Base-by-base conservation (phyloP, 2,113 vertebrate genomes). In the Cyprinodon tularosa region DNA sequence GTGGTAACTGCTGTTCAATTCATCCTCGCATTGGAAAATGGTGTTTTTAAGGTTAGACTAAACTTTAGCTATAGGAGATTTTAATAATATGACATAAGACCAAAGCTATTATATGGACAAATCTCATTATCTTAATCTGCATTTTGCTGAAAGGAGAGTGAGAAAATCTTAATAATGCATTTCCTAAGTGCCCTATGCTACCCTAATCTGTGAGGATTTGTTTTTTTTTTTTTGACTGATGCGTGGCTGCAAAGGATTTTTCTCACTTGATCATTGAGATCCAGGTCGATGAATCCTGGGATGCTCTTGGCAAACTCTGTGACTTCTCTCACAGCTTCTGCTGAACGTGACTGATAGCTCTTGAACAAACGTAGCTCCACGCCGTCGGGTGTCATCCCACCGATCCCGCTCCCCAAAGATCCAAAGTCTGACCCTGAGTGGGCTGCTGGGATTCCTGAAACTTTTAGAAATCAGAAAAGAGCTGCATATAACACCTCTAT, bases 261-360 rank as follows among this genome's bases (percentile, higher is more conserved):
- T 59, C 82, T 84, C 29, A 93, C 92, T 94, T 99, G 98, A 89
- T 99, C 98, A 3, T 99, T 99, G 50, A 99, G 93, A 93, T 99
- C 98, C 77, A 99, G 95, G 45, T 71, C 91, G 8, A 97, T 86
- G 15, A 99, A 99, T 7, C 98, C 98, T 0, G 98, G 98, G 85
- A 99, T 99, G 81, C 92, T 98, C 90, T 99, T 99, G 86, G 98
- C 98, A 11, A 98, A 99, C 84, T 99, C 98, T 0, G 98, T 99
- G 82, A 99, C 96, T 90, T 99, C 98, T 74, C 98, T 96, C 77
- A 99, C 96, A 0, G 96, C 96, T 78, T 99, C 98, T 76, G 97
- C 98, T 0, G 98, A 98, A 74, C 97, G 97, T 7, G 97, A 96
- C 84, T 99, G 98, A 78, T 96, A 99, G 12, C 97, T 96, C 81